phyloP scores from a whole-genome alignment of 2,888 invertebrate species.

The Homarus gammarus region DNA sequence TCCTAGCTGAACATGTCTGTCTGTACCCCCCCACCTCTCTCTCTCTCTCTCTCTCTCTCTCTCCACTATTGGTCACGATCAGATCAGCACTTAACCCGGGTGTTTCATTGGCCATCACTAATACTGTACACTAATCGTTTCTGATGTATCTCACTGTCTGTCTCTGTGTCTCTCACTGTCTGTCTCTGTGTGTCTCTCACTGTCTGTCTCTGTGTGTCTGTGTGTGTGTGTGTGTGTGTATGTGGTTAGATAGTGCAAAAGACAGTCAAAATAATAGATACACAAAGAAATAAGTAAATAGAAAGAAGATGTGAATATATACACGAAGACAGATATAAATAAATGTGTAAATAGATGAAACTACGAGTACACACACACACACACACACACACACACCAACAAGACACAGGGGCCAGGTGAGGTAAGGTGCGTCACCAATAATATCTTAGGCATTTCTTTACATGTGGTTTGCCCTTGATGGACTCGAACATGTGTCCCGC shows the following conservation, averaged over 20 bases:
- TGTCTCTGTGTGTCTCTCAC: constrained; percentile 46
- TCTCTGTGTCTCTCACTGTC: constrained; percentile 24
- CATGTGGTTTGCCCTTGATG: neutral
- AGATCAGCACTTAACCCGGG: no score
- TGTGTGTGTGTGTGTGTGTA: no score
- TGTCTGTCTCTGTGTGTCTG: constrained; percentile 17
- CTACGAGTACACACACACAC: neutral
- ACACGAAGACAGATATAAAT: no score
- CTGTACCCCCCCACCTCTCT: no score
- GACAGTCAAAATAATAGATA: no score
- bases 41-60: neutral
- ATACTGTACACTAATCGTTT: neutral
- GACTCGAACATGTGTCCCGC: neutral
- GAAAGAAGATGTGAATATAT: no score
- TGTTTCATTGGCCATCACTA: no score
- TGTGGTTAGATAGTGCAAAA: no score
- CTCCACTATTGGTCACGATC: constrained; percentile 10
- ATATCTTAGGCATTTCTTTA: neutral
- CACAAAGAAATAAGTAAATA: no score
- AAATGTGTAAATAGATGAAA: no score
- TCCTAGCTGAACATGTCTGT: no score
- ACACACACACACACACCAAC: neutral
- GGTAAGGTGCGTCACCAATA: neutral
- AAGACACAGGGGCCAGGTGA: neutral
- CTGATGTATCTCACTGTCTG: neutral